A percentile compares a stretch with the other conserved stretches of the same genome.
Conservation (phyloP, 2,113 vertebrate species). For the Rhagologus leucostigma region DNA sequence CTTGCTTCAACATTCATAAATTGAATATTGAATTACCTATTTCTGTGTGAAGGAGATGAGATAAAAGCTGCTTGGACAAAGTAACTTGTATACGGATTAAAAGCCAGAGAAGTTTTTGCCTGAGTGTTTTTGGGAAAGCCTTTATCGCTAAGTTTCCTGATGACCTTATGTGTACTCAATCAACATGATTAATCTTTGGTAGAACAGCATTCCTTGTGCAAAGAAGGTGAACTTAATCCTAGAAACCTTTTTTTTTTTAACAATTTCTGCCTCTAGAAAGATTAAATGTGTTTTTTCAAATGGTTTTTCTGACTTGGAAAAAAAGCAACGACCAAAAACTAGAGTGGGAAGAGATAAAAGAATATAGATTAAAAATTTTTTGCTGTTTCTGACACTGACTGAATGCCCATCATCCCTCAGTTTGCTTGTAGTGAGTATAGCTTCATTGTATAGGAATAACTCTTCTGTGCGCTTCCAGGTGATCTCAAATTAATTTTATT, state of each 20-base stretch:
- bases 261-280: not conserved
- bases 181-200: not conserved
- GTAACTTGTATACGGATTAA: not conserved
- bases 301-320: not conserved
- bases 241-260: not conserved
- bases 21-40: not conserved
- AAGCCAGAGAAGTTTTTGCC: not conserved
- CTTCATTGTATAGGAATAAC: not conserved
- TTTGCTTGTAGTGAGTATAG: not conserved
- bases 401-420: not conserved
- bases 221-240: constrained; percentile 5
- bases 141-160: not conserved
- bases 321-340: not conserved
- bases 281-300: not conserved
- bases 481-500: constrained; percentile 19
- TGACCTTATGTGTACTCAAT: constrained; percentile 6
- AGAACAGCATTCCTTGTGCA: not conserved
- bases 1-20: not conserved
- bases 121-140: not conserved
- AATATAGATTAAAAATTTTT: not conserved
- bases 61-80: not conserved
- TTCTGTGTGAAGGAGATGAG: not conserved
- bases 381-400: not conserved
- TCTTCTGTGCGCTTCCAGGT: not conserved
- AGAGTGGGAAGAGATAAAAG: not conserved